A percentile compares a stretch with the other conserved stretches of the same genome.
These are phyloP conservation scores for Casuarius casuarius DNA, from an alignment of 2,113 vertebrate species.

Conservation along the genomic window DNA sequence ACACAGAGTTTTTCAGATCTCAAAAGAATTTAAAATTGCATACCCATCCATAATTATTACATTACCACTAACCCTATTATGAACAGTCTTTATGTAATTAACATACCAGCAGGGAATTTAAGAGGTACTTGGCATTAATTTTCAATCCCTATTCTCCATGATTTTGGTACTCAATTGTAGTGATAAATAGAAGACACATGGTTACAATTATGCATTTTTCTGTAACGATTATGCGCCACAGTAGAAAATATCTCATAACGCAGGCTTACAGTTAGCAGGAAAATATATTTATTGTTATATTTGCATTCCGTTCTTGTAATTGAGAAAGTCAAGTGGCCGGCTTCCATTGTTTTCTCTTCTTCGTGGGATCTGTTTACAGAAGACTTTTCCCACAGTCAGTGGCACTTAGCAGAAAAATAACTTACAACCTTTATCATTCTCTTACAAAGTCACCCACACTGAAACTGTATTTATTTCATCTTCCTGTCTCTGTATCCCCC, in stretches of 20 bases:
- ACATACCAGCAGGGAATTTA: constrained; percentile 63
- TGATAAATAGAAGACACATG: constrained; percentile 59
- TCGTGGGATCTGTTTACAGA: constrained; percentile 1
- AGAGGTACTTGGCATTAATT: constrained; percentile 64
- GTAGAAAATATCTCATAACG: neutral
- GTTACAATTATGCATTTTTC: neutral
- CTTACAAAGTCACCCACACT: neutral
- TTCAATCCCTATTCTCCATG: constrained; percentile 39
- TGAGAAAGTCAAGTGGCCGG: neutral
- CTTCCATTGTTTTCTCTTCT: neutral
- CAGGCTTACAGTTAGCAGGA: neutral
- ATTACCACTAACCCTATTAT: constrained; percentile 59
- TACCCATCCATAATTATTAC: constrained; percentile 56
- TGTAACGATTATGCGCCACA: neutral
- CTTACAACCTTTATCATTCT: constrained; percentile 9
- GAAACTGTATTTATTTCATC: constrained; percentile 69
- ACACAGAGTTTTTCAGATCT: neutral
- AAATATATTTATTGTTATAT: neutral
- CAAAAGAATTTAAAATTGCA: constrained; percentile 52
- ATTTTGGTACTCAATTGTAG: constrained; percentile 48
- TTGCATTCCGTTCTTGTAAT: neutral
- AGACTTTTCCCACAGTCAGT: constrained; percentile 40
- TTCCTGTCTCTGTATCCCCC: constrained; percentile 74
- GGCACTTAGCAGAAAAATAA: constrained; percentile 53
- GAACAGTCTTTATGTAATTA: constrained; percentile 61